Evolutionary conservation across 1,140 invertebrate species (phyloP), one percentile per base, ranked within the genome.

Genomic region (Drosophila pectinifera): DNA sequence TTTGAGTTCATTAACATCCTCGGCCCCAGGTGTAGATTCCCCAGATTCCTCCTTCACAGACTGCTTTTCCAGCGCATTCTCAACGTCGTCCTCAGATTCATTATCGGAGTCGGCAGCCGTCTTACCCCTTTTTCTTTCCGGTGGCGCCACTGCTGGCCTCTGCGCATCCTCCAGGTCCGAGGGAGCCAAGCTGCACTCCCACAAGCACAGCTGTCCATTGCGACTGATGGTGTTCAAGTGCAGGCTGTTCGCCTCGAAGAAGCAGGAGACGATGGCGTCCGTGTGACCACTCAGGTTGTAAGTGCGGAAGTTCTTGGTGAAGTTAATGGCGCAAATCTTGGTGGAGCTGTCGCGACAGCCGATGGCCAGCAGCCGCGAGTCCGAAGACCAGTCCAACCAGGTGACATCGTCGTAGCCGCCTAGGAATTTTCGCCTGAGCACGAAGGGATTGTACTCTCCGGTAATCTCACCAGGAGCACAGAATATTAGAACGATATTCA

Each of bases 321-420:
- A 96, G 54, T 96, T 94, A 1, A 98, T 90, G 8, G 95, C 94
- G 91, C 96, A 97, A 14, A 99, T 93, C 91, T 95, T 96, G 0
- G 95, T 96, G n/a, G 95, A 94, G 83, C 95, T 97, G 92, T 99
- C 97, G 91, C 97, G 97, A 3, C 96, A 96, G 1, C 97, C 98
- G 39, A 97, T 95, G 62, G 96, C 95, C 26, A 99, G 92, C 22
- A 98, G 93, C 76, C 96, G 96, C 0, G 98, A 99, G 93, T 99
- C 98, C 42, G 94, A 94, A 0, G 97, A 98, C 98, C 98, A 99
- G 92, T 97, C 95, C 18, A 99, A 79, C 90, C 95, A 98, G 0
- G 96, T 96, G 0, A 96, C 96, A 65, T 97, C 95, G 92, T 98
- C 96, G 72, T 94, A 95, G 22, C 96, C 94, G 38, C 95, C 96